These are phyloP conservation scores for Serinus canaria DNA, from an alignment of 2,113 vertebrate genomes.

Conservation along the genomic window DNA sequence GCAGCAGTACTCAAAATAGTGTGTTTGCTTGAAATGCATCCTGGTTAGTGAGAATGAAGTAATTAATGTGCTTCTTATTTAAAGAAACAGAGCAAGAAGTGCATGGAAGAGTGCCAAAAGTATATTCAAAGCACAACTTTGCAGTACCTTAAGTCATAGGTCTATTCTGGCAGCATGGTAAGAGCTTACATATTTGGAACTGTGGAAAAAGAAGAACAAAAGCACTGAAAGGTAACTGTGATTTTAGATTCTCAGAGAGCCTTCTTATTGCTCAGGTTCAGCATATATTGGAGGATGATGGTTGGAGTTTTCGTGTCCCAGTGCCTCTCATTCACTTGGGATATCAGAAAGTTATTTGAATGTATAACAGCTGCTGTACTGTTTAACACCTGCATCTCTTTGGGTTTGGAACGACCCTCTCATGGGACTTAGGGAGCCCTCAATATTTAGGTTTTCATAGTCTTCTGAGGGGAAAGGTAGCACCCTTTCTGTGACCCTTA, in stretches of 20 bases:
- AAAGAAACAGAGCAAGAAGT: conserved; percentile 10
- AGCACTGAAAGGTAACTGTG: not conserved
- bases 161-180: not conserved
- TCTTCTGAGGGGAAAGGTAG: not conserved
- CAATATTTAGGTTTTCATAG: not conserved
- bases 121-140: conserved; percentile 8
- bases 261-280: not conserved
- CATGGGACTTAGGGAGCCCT: fast-evolving
- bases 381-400: not conserved
- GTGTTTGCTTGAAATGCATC: not conserved
- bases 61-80: conserved; percentile 15
- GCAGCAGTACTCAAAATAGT: not conserved
- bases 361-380: not conserved
- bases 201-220: not conserved
- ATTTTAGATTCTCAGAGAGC: not conserved
- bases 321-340: not conserved
- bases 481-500: not conserved
- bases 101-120: conserved; percentile 7
- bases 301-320: not conserved
- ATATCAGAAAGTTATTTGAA: not conserved
- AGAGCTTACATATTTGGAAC: not conserved
- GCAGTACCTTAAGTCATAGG: not conserved
- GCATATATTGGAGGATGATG: not conserved
- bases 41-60: too few relatives aligned
- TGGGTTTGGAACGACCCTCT: not conserved